phyloP scores from a whole-genome alignment of 2,797 vertebrate genomes.

The Platyrinchus mystaceus region DNA sequence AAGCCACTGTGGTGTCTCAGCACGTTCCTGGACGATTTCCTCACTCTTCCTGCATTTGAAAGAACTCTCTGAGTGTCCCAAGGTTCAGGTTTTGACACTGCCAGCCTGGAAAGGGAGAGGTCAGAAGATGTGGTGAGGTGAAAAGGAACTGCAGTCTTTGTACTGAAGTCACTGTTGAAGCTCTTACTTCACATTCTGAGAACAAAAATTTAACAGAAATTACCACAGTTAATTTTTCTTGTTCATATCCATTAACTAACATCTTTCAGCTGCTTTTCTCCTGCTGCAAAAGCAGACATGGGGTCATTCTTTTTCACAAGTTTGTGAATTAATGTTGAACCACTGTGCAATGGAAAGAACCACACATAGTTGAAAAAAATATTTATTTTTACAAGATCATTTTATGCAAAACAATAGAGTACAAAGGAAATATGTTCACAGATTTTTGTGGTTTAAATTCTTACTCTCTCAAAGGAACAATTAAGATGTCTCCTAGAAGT shows the following conservation, averaged over 20 bases:
- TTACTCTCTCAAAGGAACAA: neutral
- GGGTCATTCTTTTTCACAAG: neutral
- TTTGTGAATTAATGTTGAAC: neutral
- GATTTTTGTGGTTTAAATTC: neutral
- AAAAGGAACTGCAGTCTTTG: neutral
- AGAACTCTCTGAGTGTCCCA: neutral
- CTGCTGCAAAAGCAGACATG: neutral
- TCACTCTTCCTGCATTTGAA: neutral
- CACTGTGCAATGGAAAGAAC: neutral
- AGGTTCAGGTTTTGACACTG: neutral
- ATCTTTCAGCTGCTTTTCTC: neutral
- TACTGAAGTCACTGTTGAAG: neutral
- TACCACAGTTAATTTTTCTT: neutral
- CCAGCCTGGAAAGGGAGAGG: neutral
- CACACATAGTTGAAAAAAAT: neutral
- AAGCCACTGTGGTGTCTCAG: neutral
- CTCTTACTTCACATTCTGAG: neutral
- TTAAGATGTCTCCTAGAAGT: neutral
- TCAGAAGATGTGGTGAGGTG: neutral
- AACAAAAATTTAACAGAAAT: neutral
- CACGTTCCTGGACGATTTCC: neutral
- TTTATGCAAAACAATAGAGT: neutral
- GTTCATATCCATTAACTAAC: neutral
- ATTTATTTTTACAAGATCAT: slow-evolving; percentile 39
- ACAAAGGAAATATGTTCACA: neutral